A percentile compares a stretch with the other conserved stretches of the same genome.
phyloP scores from a whole-genome alignment of 1,140 invertebrate genomes.

The Drosophila burlai region DNA sequence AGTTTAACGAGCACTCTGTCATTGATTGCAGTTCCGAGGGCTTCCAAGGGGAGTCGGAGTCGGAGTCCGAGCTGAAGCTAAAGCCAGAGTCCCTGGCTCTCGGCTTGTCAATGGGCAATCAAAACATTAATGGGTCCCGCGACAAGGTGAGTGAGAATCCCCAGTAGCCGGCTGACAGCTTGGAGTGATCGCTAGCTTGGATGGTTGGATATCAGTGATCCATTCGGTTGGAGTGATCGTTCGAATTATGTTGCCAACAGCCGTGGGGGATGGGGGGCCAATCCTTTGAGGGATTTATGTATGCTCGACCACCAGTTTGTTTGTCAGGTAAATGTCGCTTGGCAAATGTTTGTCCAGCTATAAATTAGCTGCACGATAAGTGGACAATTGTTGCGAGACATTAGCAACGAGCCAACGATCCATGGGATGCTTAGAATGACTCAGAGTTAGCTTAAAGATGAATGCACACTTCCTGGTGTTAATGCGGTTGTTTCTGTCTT shows the following conservation, averaged over 20 bases:
- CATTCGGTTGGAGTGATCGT: conserved; percentile 21
- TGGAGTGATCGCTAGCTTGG: conserved; percentile 10
- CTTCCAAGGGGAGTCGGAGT: conserved; percentile 45
- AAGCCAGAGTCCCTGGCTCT: conserved; percentile 40
- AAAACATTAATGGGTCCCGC: conserved; percentile 47
- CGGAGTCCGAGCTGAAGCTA: conserved; percentile 22
- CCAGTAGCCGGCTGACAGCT: conserved; percentile 43
- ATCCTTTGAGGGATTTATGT: conserved; percentile 50
- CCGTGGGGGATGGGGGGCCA: not conserved
- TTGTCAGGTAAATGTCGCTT: conserved; percentile 39
- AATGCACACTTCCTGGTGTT: conserved; percentile 37
- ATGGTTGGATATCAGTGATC: conserved; percentile 35
- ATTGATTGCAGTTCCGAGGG: conserved; percentile 52
- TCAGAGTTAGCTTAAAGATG: conserved; percentile 17
- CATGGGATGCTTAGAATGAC: conserved; percentile 43
- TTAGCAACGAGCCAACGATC: conserved; percentile 33
- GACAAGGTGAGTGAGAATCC: conserved; percentile 47
- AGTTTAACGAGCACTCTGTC: conserved; percentile 63
- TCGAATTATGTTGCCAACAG: conserved; percentile 16
- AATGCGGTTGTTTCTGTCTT: conserved; percentile 13
- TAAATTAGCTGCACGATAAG: conserved; percentile 66
- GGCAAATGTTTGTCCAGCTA: conserved; percentile 42
- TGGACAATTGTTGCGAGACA: conserved; percentile 62
- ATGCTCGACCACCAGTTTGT: conserved; percentile 32
- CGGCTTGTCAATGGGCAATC: conserved; percentile 47